Evolutionary conservation across 2,888 invertebrate species (phyloP).

Genomic region (Heliothis peltigera): DNA sequence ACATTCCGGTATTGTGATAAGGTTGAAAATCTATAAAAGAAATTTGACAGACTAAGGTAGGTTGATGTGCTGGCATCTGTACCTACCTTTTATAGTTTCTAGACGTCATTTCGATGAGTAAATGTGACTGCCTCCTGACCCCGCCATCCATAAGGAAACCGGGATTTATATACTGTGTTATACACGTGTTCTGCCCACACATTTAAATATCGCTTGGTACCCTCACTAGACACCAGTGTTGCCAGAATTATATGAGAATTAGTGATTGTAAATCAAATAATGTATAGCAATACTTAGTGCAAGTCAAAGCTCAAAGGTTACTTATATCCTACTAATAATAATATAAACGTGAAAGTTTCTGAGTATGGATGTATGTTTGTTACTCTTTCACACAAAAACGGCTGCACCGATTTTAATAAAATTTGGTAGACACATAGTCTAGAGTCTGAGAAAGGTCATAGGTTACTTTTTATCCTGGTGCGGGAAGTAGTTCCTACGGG

Average conservation of each 20-base stretch:
- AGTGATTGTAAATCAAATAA: conserved; percentile 14
- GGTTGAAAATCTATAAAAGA: no score
- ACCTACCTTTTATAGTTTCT: not conserved
- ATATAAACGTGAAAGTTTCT: no score
- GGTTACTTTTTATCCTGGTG: no score
- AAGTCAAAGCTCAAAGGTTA: conserved; percentile 36
- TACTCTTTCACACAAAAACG: no score
- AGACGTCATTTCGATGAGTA: not conserved
- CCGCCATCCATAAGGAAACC: conserved; percentile 28
- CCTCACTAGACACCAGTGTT: conserved; percentile 3
- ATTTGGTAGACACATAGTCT: no score
- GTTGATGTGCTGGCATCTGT: no score
- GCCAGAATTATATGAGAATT: conserved; percentile 20
- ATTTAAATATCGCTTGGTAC: not conserved
- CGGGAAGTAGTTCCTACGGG: no score
- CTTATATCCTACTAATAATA: conserved; percentile 20
- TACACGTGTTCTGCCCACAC: conserved; percentile 12
- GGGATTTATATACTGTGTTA: conserved; percentile 29
- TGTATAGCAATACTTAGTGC: conserved; percentile 3
- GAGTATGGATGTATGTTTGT: no score
- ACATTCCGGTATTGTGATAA: no score
- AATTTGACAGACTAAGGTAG: no score
- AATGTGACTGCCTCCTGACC: conserved; percentile 25
- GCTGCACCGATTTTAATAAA: no score
- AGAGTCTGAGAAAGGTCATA: no score